phyloP scores from a whole-genome alignment of 2,113 vertebrate species.

The Albula goreensis region DNA sequence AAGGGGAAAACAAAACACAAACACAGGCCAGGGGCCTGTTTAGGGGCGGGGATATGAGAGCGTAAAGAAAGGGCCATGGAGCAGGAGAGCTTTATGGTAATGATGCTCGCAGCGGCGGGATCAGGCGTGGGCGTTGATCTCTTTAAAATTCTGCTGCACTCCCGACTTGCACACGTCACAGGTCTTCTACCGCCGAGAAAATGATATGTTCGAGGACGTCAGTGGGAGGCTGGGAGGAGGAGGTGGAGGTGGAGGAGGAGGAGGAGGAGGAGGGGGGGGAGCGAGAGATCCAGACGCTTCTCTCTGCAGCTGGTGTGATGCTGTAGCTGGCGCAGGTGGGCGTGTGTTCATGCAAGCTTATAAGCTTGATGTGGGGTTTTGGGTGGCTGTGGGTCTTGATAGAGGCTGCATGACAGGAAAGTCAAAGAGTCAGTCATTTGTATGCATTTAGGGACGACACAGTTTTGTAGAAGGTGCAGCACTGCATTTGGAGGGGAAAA shows the following conservation, averaged over 20 bases:
- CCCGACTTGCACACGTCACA: constrained; percentile 67
- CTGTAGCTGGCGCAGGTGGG: constrained; percentile 4
- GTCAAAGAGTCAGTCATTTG: not conserved
- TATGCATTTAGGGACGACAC: not conserved
- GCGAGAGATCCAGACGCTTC: constrained; percentile 59
- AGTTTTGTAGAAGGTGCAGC: not conserved
- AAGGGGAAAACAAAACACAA: not conserved
- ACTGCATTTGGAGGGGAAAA: constrained; percentile 30
- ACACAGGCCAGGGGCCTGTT: no score
- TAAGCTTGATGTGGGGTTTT: constrained; percentile 12
- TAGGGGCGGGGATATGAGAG: not conserved
- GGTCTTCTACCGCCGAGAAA: constrained; percentile 75
- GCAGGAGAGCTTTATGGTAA: constrained; percentile 65
- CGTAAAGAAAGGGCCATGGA: constrained; percentile 34
- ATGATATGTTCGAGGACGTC: constrained; percentile 74
- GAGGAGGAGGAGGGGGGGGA: not conserved
- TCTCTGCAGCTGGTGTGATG: constrained; percentile 29
- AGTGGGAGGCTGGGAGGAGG: constrained; percentile 66
- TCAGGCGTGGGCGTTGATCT: constrained; percentile 69
- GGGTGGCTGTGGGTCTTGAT: not conserved
- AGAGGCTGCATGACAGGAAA: not conserved
- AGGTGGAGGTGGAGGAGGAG: not conserved
- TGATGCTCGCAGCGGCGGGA: constrained; percentile 67
- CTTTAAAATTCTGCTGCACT: constrained; percentile 79
- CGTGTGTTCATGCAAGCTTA: constrained; percentile 28